Conservation (phyloP, 2,797 vertebrate genomes). For the Gambelia wislizenii region DNA sequence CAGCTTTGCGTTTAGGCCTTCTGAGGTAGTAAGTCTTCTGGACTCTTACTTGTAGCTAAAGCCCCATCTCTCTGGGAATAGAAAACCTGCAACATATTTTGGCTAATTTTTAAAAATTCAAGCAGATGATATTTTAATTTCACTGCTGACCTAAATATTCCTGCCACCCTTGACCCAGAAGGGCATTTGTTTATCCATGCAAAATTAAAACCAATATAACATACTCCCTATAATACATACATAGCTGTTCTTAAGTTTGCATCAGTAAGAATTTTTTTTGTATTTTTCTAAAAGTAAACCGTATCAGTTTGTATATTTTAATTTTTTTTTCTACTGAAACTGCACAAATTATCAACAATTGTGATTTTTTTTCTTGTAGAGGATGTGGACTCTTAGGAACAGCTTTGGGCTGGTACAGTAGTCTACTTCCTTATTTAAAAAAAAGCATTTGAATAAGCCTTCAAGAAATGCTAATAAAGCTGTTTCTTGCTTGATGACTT, state of each 20-base stretch:
- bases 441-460: background rate
- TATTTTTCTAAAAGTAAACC: background rate
- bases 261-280: background rate
- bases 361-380: background rate
- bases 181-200: background rate
- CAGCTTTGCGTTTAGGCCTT: background rate
- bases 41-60: background rate
- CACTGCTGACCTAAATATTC: background rate
- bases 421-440: background rate
- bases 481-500: slow-evolving; percentile 3
- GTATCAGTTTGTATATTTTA: background rate
- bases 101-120: background rate
- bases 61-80: background rate
- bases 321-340: background rate
- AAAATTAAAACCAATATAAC: background rate
- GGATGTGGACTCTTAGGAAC: background rate
- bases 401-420: background rate
- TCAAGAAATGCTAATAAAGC: background rate
- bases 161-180: background rate
- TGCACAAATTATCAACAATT: background rate
- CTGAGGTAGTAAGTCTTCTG: background rate
- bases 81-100: background rate
- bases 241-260: background rate
- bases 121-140: background rate
- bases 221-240: background rate